A percentile compares a stretch with the other conserved stretches of the same genome.
Evolutionary conservation across 2,113 vertebrate species (phyloP).

Genomic region (Pseudorhombus dupliciocellatus): DNA sequence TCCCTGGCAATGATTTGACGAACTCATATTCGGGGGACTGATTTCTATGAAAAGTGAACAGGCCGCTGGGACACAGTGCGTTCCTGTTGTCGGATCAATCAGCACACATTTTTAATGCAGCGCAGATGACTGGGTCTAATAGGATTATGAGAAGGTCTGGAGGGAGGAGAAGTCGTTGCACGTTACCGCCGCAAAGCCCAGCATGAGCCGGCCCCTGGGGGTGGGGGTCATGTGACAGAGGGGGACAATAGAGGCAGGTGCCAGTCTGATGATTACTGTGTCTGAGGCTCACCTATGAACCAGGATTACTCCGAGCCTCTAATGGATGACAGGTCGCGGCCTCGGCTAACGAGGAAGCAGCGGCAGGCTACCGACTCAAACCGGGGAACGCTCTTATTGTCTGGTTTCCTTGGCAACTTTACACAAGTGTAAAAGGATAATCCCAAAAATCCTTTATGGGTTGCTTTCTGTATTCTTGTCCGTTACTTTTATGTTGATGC

Average conservation of each 20-base stretch:
- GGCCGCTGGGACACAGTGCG: constrained; percentile 12
- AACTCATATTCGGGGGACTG: too few species aligned
- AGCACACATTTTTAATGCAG: constrained; percentile 46
- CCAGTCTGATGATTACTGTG: constrained; percentile 55
- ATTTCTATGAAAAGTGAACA: constrained; percentile 16
- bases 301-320: constrained; percentile 62
- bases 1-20: too few species aligned
- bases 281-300: constrained; percentile 53
- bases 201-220: not conserved
- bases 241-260: constrained; percentile 60
- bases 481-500: constrained; percentile 4
- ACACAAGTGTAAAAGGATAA: constrained; percentile 7
- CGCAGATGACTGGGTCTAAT: constrained; percentile 72
- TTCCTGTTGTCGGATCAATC: constrained; percentile 47
- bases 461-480: not conserved
- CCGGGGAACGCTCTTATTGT: constrained; percentile 2
- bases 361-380: constrained; percentile 19
- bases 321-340: constrained; percentile 54
- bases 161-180: constrained; percentile 23
- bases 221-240: constrained; percentile 63
- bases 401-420: constrained; percentile 66
- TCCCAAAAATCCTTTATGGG: not conserved
- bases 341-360: constrained; percentile 26
- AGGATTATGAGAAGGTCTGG: constrained; percentile 71
- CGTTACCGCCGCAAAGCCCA: constrained; percentile 18